phyloP scores from a whole-genome alignment of 2,888 invertebrate species.

The Ferdinandea cuprea region DNA sequence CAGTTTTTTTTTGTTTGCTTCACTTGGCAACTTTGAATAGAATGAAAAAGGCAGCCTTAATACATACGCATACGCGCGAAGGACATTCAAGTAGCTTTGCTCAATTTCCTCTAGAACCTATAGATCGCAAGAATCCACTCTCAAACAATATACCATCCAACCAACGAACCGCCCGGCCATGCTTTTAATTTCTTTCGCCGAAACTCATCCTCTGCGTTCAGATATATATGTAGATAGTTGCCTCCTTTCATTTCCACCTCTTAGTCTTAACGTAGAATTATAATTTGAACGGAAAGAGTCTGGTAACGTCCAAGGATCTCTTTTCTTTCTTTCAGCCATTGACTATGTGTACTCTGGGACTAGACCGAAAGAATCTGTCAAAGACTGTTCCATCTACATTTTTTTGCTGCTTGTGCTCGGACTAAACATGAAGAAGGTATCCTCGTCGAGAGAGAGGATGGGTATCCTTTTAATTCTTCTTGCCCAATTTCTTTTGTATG shows the following conservation, averaged over 20 bases:
- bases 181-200: not conserved
- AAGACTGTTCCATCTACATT: conserved; percentile 42
- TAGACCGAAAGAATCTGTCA: conserved; percentile 60
- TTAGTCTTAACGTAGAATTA: conserved; percentile 33
- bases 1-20: no score
- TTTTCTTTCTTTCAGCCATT: conserved; percentile 32
- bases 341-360: conserved; percentile 21
- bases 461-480: conserved; percentile 73
- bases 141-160: no score
- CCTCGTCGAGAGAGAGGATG: conserved; percentile 3
- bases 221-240: no score
- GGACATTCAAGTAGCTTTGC: no score
- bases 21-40: no score
- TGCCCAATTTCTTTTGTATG: conserved; percentile 68
- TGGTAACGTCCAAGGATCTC: conserved; percentile 50
- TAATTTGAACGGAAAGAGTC: conserved; percentile 56
- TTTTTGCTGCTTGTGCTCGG: conserved; percentile 9
- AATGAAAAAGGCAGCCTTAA: no score
- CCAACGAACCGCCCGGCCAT: no score
- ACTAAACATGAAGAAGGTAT: conserved; percentile 7
- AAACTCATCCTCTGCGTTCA: not conserved
- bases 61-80: no score
- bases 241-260: conserved; percentile 8
- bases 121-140: no score
- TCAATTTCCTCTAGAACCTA: no score